phyloP scores from a whole-genome alignment of 92 coral and sea anemone genomes.

The Montipora capitata region DNA sequence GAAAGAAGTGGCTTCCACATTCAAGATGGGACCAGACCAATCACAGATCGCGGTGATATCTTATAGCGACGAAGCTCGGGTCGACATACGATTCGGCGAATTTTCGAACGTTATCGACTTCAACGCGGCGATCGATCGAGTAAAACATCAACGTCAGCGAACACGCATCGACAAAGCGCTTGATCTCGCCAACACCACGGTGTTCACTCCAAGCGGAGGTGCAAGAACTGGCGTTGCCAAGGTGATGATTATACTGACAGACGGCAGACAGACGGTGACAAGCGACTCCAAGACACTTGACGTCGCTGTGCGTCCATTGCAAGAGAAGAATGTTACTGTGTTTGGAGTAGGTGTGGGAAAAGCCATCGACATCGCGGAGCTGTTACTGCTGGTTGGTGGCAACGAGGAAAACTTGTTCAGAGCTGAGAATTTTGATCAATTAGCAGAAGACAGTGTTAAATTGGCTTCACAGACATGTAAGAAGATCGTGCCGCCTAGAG shows the following conservation, averaged over 20 bases:
- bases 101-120: slow-evolving; percentile 66
- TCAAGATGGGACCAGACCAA: slow-evolving; percentile 60
- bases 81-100: slow-evolving; percentile 68
- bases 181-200: slow-evolving; percentile 52
- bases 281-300: slow-evolving; percentile 71
- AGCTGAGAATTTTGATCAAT: slow-evolving; percentile 74
- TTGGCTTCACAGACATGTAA: slow-evolving; percentile 77
- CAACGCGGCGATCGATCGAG: slow-evolving; percentile 61
- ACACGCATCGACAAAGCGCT: slow-evolving; percentile 85
- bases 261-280: slow-evolving; percentile 81
- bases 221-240: slow-evolving; percentile 77
- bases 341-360: slow-evolving; percentile 82
- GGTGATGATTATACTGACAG: slow-evolving; percentile 83
- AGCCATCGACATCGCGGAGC: slow-evolving; percentile 55
- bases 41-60: slow-evolving; percentile 77
- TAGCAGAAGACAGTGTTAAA: slow-evolving; percentile 55
- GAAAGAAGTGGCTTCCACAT: slow-evolving; percentile 61
- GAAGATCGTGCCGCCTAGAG: slow-evolving; percentile 9
- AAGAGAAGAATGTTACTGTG: slow-evolving; percentile 65
- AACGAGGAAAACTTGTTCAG: slow-evolving; percentile 58
- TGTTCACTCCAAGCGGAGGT: slow-evolving; percentile 59
- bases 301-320: slow-evolving; percentile 75
- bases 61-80: slow-evolving; percentile 68
- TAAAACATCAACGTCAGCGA: slow-evolving; percentile 58
- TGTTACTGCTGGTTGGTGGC: slow-evolving; percentile 74